Base-by-base conservation (phyloP, 2,797 vertebrate species). In the Pipistrellus pygmaeus region DNA sequence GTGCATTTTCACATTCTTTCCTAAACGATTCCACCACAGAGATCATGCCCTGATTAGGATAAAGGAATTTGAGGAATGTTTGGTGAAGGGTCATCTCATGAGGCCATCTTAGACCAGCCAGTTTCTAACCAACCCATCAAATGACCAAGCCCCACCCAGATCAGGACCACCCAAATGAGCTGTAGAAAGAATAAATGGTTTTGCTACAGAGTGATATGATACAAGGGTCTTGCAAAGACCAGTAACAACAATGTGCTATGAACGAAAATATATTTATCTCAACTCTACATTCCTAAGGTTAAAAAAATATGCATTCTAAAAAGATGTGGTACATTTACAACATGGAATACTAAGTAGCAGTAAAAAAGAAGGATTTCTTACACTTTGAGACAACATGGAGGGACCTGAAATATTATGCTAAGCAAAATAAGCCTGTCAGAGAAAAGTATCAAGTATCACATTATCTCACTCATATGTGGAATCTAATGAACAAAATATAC, bases 1-100 rank as follows among this genome's bases (percentile, higher is more conserved):
- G 20, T 71, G 41, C 44, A 80, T 60, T 86, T 86, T 48, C n/a
- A 71, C 25, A 62, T 80, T 86, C 75, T 69, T 77, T 85, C 82
- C 46, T n/a, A n/a, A 51, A 85, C 8, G 57, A 35, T 2, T 18
- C n/a, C 10, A 71, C 62, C 62, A 85, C 69, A 69, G 60, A 35
- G 30, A 84, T 84, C 81, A 84, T 73, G 72, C 48, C 30, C 30
- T 91, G 17, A 77, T 69, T 62, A 92, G 32, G 27, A 85, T 25
- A 41, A 44, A 51, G 38, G 27, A 80, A 80, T 80, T 7, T 62
- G 55, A 80, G 53, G 77, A 44, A 41, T 57, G 53, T 23, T 8
- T 53, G 75, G 30, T 71, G 53, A 89, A 60, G 30, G 53, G 21
- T 69, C 35, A 57, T 41, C 27, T n/a, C 62, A 44, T 41, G 20